phyloP scores from a whole-genome alignment of 2,797 vertebrate genomes.

The Rhinichthys osculus region DNA sequence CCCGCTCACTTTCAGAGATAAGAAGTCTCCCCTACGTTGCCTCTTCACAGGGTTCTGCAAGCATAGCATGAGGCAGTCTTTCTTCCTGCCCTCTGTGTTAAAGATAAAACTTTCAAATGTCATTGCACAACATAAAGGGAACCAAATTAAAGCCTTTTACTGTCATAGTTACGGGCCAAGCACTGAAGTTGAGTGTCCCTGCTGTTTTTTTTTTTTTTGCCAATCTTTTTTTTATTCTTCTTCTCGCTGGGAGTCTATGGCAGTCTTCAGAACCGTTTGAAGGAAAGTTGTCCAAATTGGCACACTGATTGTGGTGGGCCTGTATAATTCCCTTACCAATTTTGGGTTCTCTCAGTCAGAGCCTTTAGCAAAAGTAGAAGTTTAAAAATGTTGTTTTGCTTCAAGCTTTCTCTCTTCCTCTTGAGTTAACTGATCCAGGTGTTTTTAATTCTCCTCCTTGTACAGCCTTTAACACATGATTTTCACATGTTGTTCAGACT shows the following conservation, averaged over 20 bases:
- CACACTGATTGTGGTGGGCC: background rate
- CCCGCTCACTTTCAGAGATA: constrained; percentile 46
- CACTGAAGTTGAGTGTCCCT: background rate
- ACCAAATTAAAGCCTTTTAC: constrained; percentile 8
- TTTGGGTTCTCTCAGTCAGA: background rate
- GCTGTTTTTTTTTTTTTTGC: background rate
- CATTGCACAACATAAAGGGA: background rate
- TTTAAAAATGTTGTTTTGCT: background rate
- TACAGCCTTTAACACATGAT: background rate
- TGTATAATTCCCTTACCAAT: background rate
- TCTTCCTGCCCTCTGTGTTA: constrained; percentile 6
- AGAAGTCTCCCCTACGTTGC: constrained; percentile 10
- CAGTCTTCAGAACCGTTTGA: background rate
- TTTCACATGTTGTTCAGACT: background rate
- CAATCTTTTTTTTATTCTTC: background rate
- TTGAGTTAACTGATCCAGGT: background rate
- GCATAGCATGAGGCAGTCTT: background rate
- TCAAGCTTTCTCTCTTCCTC: background rate
- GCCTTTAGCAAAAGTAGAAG: background rate
- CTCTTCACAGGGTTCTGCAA: constrained; percentile 38
- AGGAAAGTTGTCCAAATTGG: background rate
- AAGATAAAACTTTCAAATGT: constrained; percentile 25
- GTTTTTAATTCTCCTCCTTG: background rate
- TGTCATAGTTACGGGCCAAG: background rate
- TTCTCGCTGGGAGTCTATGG: constrained; percentile 2